Conservation (phyloP, 2,113 vertebrate genomes). For the Apus apus region DNA sequence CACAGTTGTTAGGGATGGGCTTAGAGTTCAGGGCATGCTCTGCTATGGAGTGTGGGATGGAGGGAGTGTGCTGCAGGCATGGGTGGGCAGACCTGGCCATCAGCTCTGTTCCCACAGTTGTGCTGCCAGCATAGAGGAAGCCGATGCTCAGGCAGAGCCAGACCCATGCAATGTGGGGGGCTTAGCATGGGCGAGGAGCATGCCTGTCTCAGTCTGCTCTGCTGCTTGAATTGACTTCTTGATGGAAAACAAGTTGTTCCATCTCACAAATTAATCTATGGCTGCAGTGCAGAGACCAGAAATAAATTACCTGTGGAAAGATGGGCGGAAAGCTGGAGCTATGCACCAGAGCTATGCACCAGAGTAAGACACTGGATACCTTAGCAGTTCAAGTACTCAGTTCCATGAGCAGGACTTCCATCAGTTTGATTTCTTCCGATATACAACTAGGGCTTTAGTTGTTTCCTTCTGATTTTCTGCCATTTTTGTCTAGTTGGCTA, state of each 20-base stretch:
- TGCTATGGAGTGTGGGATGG: background rate
- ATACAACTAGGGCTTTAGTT: background rate
- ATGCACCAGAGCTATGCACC: background rate
- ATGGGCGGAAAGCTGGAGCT: background rate
- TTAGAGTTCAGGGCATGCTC: background rate
- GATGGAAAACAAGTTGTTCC: background rate
- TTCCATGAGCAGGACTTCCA: background rate
- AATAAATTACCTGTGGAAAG: background rate
- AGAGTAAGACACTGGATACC: background rate
- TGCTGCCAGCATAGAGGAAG: fast-evolving
- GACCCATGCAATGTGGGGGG: fast-evolving
- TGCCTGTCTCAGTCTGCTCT: background rate
- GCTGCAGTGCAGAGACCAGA: background rate
- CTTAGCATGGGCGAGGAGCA: fast-evolving
- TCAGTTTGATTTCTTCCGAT: background rate
- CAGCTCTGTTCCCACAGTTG: fast-evolving
- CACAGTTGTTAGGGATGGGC: background rate
- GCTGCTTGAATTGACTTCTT: background rate
- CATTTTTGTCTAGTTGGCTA: background rate
- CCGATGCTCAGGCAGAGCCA: background rate
- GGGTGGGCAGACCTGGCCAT: background rate
- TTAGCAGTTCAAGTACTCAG: background rate
- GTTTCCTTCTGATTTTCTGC: background rate
- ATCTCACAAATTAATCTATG: background rate
- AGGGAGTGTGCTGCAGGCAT: fast-evolving